Conservation (phyloP, 2,113 vertebrate genomes). For the Platichthys flesus region DNA sequence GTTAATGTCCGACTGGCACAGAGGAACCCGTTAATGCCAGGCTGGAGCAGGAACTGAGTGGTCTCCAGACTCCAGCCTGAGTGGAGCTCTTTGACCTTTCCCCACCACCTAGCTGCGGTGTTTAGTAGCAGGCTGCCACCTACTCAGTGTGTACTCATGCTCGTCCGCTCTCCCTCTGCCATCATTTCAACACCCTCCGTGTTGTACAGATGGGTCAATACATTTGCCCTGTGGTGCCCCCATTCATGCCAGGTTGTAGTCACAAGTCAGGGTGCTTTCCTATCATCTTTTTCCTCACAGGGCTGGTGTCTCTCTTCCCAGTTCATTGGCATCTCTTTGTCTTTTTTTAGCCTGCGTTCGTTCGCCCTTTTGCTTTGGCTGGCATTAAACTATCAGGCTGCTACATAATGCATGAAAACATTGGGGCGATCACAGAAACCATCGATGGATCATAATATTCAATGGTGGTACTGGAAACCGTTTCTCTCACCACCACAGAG, state of each 20-base stretch:
- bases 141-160: conserved; percentile 27
- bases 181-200: conserved; percentile 32
- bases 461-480: neutral
- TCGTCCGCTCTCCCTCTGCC: conserved; percentile 5
- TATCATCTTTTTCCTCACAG: conserved; percentile 26
- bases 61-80: conserved; percentile 15
- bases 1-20: conserved; percentile 16
- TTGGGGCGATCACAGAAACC: neutral
- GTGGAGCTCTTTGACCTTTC: conserved; percentile 48
- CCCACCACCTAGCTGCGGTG: conserved; percentile 25
- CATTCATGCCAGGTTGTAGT: conserved; percentile 41
- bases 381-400: neutral
- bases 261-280: conserved; percentile 41
- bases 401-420: neutral
- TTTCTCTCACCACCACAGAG: neutral
- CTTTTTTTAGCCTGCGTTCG: neutral
- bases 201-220: conserved; percentile 50
- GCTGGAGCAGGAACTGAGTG: conserved; percentile 13
- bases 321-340: conserved; percentile 27
- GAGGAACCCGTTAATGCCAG: conserved; percentile 11
- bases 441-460: neutral
- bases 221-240: conserved; percentile 31
- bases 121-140: conserved; percentile 27
- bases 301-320: conserved; percentile 22
- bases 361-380: neutral